A percentile compares a stretch with the other conserved stretches of the same genome.
Evolutionary conservation across 1,140 invertebrate genomes (phyloP).

Genomic region (Drosophila teissieri): DNA sequence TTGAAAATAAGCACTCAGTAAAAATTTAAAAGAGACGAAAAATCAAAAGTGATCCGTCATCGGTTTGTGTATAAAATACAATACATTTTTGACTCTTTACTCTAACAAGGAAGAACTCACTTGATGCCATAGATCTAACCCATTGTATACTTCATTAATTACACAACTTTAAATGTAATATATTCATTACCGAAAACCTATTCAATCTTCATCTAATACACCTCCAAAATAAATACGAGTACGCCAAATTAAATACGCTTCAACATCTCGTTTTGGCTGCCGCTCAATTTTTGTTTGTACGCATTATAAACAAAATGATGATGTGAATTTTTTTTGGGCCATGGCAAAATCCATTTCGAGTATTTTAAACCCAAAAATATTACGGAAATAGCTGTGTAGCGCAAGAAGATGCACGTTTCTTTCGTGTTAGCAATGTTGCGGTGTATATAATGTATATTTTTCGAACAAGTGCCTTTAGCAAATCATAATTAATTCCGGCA

Average conservation of each 20-base stretch:
- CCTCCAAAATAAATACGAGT: conserved; percentile 18
- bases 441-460: conserved; percentile 9
- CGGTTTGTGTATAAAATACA: not conserved
- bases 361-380: conserved; percentile 35
- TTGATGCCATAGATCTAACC: not conserved
- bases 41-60: not conserved
- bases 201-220: conserved; percentile 20
- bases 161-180: not conserved
- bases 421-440: conserved; percentile 6
- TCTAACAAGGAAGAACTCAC: too few relatives aligned
- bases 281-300: conserved; percentile 36
- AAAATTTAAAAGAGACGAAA: not conserved
- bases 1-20: conserved; percentile 21
- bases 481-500: conserved; percentile 38
- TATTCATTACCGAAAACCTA: conserved; percentile 1
- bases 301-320: conserved; percentile 45
- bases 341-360: conserved; percentile 45
- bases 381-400: conserved; percentile 48
- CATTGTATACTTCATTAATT: not conserved
- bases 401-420: conserved; percentile 45
- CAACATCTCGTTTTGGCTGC: conserved; percentile 29
- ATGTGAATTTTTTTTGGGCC: conserved; percentile 52
- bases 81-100: not conserved
- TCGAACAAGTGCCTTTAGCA: conserved; percentile 17
- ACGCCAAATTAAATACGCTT: not conserved